Conservation (phyloP, 2,113 vertebrate genomes). For the Callochromis pleurospilus region DNA sequence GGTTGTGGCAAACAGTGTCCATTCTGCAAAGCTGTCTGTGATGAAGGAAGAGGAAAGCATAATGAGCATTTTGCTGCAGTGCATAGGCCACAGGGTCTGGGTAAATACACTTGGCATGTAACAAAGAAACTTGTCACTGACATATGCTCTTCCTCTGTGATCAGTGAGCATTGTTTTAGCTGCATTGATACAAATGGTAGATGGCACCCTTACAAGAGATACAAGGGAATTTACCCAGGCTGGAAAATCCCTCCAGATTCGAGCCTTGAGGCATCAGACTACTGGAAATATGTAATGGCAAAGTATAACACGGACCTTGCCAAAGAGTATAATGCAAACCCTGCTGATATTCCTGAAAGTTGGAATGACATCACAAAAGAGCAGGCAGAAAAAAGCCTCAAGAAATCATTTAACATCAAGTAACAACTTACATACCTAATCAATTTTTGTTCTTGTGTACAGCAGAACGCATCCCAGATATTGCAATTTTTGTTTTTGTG, state of each 20-base stretch:
- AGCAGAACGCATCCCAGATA: rapidly evolving
- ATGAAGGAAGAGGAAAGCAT: rapidly evolving
- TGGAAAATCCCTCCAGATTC: not conserved
- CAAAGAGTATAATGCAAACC: not conserved
- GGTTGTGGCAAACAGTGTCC: not conserved
- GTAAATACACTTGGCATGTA: not conserved
- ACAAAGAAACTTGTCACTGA: not conserved
- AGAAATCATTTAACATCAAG: not conserved
- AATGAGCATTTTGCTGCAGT: rapidly evolving
- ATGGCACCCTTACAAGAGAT: not conserved
- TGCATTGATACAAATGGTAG: rapidly evolving
- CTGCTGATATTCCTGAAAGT: conserved; percentile 40
- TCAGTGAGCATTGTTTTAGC: not conserved
- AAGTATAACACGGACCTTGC: rapidly evolving
- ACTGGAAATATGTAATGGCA: not conserved
- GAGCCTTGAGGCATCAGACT: rapidly evolving
- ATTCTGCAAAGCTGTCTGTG: rapidly evolving
- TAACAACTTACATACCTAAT: not conserved
- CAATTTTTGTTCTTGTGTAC: not conserved
- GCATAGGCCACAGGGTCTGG: not conserved
- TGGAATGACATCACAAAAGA: conserved; percentile 35
- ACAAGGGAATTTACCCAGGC: rapidly evolving
- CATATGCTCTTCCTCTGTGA: not conserved
- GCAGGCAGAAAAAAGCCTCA: not conserved
- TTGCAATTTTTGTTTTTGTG: too few species aligned